phyloP scores from a whole-genome alignment of 2,113 vertebrate genomes.

The Phrynosoma platyrhinos region DNA sequence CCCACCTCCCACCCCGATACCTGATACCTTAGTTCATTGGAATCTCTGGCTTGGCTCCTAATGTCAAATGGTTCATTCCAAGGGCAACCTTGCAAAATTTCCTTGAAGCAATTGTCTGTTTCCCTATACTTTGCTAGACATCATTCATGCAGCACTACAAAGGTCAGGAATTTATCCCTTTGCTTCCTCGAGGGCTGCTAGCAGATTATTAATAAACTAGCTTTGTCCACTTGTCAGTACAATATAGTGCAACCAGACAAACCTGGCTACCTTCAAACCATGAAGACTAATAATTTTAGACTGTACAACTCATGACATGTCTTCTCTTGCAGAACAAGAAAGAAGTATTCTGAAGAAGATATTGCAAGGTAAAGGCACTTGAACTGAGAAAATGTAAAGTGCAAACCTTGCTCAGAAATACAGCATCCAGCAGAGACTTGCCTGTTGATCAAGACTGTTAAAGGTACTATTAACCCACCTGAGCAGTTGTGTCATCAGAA shows the following conservation, averaged over 20 bases:
- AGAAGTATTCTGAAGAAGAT: constrained; percentile 87
- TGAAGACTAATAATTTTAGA: constrained; percentile 19
- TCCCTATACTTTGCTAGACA: constrained; percentile 33
- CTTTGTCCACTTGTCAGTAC: constrained; percentile 16
- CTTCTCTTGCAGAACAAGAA: constrained; percentile 75
- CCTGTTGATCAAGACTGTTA: constrained; percentile 15
- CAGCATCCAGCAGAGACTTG: constrained; percentile 32
- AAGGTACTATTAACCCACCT: neutral
- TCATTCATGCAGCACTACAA: constrained; percentile 46
- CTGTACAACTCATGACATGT: constrained; percentile 26
- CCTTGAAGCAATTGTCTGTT: constrained; percentile 59
- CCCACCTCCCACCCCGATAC: neutral
- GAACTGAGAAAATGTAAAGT: constrained; percentile 83
- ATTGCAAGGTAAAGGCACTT: constrained; percentile 90
- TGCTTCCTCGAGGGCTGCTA: constrained; percentile 57
- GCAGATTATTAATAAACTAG: constrained; percentile 57
- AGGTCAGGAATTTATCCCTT: constrained; percentile 50
- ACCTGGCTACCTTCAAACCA: constrained; percentile 26
- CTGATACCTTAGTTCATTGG: constrained; percentile 1
- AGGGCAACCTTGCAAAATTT: constrained; percentile 64
- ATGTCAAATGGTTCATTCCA: constrained; percentile 62
- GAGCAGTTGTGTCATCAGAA: neutral
- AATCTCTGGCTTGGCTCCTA: constrained; percentile 43
- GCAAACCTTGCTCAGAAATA: constrained; percentile 70
- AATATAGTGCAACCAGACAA: constrained; percentile 33